Conservation (phyloP, 1,140 invertebrate genomes). For the Diprion similis region DNA sequence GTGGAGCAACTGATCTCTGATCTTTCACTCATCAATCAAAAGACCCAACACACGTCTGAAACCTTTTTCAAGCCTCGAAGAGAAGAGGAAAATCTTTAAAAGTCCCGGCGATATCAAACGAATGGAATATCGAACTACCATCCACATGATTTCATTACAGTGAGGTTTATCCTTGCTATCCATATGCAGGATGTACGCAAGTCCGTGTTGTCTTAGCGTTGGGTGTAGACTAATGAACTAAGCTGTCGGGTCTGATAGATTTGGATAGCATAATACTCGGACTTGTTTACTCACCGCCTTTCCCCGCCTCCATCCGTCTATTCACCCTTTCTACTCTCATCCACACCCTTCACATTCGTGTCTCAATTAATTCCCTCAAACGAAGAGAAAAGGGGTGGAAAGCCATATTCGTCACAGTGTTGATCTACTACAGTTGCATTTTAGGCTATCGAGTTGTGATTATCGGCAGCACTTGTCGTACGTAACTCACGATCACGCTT, state of each 20-base stretch:
- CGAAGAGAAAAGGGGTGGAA: not conserved
- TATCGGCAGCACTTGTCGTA: not conserved
- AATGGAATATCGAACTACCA: too few relatives aligned
- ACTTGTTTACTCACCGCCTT: not conserved
- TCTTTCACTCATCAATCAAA: too few relatives aligned
- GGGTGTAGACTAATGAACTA: not conserved
- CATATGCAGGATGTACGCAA: too few relatives aligned
- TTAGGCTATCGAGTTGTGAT: not conserved
- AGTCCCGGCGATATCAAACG: too few relatives aligned
- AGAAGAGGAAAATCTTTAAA: too few relatives aligned
- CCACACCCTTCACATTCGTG: not conserved
- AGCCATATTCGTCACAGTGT: not conserved
- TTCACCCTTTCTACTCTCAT: not conserved
- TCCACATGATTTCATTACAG: not conserved
- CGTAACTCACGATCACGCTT: not conserved
- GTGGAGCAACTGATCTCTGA: too few relatives aligned
- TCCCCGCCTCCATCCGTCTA: not conserved
- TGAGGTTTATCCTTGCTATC: not conserved
- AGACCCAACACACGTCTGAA: too few relatives aligned
- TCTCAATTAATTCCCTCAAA: not conserved
- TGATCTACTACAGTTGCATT: not conserved
- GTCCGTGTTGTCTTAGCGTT: not conserved
- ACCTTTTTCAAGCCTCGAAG: too few relatives aligned
- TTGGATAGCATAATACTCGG: not conserved
- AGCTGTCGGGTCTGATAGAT: constrained; percentile 1